Evolutionary conservation across 2,113 vertebrate genomes (phyloP).

Genomic region (Picathartes gymnocephalus): DNA sequence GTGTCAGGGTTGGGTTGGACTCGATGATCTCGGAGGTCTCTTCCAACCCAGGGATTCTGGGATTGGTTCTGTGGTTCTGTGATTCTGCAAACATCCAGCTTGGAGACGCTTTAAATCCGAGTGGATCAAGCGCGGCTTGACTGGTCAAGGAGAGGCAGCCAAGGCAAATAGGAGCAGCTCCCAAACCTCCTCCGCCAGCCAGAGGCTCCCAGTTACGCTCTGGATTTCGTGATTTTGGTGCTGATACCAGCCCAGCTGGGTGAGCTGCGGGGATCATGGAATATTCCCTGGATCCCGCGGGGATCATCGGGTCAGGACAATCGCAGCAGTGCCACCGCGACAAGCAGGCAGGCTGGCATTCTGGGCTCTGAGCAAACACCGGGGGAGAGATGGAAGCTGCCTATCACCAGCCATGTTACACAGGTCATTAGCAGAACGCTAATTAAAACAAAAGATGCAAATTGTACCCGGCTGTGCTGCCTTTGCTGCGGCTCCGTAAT

Average conservation of each 20-base stretch:
- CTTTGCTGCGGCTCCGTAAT: background rate
- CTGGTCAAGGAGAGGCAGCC: background rate
- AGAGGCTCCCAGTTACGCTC: background rate
- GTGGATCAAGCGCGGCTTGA: background rate
- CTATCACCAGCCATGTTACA: accelerated
- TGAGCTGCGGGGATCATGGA: background rate
- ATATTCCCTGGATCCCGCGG: background rate
- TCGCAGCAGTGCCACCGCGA: background rate
- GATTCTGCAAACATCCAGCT: background rate
- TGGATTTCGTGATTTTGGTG: background rate
- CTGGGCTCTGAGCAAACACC: background rate
- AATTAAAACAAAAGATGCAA: background rate
- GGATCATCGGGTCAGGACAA: background rate
- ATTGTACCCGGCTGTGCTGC: background rate
- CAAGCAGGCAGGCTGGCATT: background rate
- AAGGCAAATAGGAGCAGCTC: background rate
- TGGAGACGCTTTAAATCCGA: background rate
- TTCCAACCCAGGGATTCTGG: too few relatives aligned
- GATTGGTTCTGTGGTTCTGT: too few relatives aligned
- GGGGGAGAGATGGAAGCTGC: accelerated
- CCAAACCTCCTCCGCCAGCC: background rate
- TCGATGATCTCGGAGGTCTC: too few relatives aligned
- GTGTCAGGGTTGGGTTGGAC: too few relatives aligned
- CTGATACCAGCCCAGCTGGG: background rate
- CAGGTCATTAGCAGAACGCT: background rate